Evolutionary conservation across 2,113 vertebrate genomes (phyloP), one percentile per base, ranked within the genome.

Genomic region (Enhydra lutris): DNA sequence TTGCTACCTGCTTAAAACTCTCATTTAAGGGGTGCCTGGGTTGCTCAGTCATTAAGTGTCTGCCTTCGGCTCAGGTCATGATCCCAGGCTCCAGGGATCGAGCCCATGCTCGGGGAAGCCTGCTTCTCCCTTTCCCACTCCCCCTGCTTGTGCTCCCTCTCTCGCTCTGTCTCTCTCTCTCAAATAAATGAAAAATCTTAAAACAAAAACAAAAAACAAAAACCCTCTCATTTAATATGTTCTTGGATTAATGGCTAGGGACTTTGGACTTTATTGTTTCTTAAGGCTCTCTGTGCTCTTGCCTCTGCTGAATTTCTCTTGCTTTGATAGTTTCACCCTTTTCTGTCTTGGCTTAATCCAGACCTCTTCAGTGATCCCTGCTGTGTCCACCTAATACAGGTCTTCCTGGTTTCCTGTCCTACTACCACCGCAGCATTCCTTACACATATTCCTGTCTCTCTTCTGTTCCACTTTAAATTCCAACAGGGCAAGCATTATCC

Each of bases 261-360:
- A 61, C 57, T 76, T 24, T 11, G 73, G 29, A 47, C 7, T 81
- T 94, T 34, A 7, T n/a, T 61, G 6, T 55, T 59, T 61, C 23
- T 29, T 67, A 65, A n/a, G 34, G 36, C 13, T 15, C 1, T 34
- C 69, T 7, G 0, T 69, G 8, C 31, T 42, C 79, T 23, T 17
- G 36, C 20, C 26, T 6, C 0, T n/a, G 23, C 61, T 55, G 45
- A 5, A 31, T 71, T 86, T 63, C 36, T 67, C 29, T 47, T 42
- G 20, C 15, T 69, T 21, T 0, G 7, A 0, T 9, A 9, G 21
- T 36, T 20, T 42, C 2, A 52, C 4, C 17, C 13, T 10, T 71
- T 85, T 11, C 39, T 50, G 17, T 50, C n/a, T 61, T 17, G 7
- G 42, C 50, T 47, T 83, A 21, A 11, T 9, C 23, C 34, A 55